Conservation (phyloP, 1,140 invertebrate species). For the Drosophila azteca region DNA sequence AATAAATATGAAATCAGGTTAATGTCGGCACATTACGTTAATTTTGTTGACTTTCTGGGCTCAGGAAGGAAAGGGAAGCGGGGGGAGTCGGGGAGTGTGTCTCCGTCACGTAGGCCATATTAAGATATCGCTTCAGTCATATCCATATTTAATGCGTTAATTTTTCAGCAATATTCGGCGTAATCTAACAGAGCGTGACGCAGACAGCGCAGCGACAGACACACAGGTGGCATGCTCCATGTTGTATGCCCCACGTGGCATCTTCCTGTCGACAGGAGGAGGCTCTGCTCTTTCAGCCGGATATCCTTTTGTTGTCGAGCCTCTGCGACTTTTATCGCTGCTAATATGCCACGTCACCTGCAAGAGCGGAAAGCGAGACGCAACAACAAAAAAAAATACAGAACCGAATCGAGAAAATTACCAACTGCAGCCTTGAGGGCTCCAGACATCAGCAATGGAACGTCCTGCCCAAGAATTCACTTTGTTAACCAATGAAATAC, state of each 20-base stretch:
- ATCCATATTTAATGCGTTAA: constrained; percentile 73
- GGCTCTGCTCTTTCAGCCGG: constrained; percentile 49
- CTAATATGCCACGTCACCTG: constrained; percentile 60
- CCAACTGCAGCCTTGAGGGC: constrained; percentile 36
- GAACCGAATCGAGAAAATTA: constrained; percentile 27
- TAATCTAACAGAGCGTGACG: constrained; percentile 60
- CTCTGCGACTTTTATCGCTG: constrained; percentile 74
- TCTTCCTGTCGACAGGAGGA: constrained; percentile 32
- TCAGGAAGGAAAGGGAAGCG: neutral
- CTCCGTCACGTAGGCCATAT: constrained; percentile 50
- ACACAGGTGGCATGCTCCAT: constrained; percentile 9
- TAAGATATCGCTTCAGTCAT: constrained; percentile 38
- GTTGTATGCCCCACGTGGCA: constrained; percentile 40
- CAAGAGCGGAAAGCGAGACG: constrained; percentile 58
- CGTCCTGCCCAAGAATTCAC: constrained; percentile 28
- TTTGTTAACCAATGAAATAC: constrained; percentile 30
- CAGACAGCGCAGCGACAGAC: constrained; percentile 9
- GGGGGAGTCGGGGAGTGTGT: neutral
- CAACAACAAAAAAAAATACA: constrained; percentile 22
- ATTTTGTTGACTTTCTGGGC: constrained; percentile 12
- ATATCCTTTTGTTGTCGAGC: constrained; percentile 76
- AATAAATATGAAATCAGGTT: constrained; percentile 38
- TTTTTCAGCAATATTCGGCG: constrained; percentile 64
- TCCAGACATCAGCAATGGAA: neutral
- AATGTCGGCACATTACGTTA: constrained; percentile 29